Base-by-base conservation (phyloP, 1,140 invertebrate genomes). In the Teleogryllus occipitalis region DNA sequence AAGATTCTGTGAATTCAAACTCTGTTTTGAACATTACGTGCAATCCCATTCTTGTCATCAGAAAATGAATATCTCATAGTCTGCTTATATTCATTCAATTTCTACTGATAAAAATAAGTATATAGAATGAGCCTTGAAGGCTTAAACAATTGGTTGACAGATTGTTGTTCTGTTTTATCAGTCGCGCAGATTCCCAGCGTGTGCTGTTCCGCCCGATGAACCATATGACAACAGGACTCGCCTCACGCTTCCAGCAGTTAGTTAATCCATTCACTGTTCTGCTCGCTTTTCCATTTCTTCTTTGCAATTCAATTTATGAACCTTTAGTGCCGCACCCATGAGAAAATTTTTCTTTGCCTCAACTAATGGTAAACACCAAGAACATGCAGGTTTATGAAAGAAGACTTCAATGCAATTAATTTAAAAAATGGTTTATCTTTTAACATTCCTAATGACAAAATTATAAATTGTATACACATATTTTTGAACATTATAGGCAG, bases 201-300 rank as follows among this genome's bases (percentile, higher is more conserved):
- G 92, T 93, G 83, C 87, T 93, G 85, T 93, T 92, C 89, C 89
- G 89, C 86, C 88, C 90, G 83, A 89, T 90, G 83, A 93, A 92
- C 88, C 92, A 92, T 87, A 90, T 92, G 90, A 87, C 82, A 7
- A 85, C 82, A 82, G 87, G 86, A 83, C 84, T 83, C 86, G 86
- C 83, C 86, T 86, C 87, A 87, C 89, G 90, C 90, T 90, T 88
- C 85, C 90, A 88, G 88, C 89, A 65, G 54, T 65, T 65, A 65
- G 54, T 65, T 18, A 65, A 65, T 65, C 18, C 54, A 65, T 65
- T 18, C 54, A 65, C 54, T 65, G 54, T 65, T 65, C 18, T 65
- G 54, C 54, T 65, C 54, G 54, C 54, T 65, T 65, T 18, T 14
- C 10, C 14, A 8, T 49, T n/a, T 72, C 8, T 47, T 78, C 21